phyloP scores from a whole-genome alignment of 1,140 invertebrate genomes.

The Drosophila serrata region DNA sequence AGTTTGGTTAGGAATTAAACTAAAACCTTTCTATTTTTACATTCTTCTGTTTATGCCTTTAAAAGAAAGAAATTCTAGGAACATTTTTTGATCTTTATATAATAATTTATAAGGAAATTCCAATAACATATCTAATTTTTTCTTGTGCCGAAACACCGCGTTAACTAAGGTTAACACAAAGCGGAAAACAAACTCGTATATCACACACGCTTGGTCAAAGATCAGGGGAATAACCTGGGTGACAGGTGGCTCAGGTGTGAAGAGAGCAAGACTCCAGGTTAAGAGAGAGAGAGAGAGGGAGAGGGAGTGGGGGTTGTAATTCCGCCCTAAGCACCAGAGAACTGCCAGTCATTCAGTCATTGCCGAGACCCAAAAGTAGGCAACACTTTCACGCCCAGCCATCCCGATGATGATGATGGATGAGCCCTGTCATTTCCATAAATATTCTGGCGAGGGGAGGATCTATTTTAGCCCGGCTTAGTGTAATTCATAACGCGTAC shows the following conservation, averaged over 20 bases:
- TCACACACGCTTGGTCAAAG: constrained; percentile 50
- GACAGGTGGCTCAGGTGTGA: constrained; percentile 58
- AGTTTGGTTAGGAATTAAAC: neutral
- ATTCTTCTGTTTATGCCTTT: no score
- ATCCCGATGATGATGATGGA: constrained; percentile 52
- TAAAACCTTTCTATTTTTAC: no score
- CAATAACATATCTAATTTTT: neutral
- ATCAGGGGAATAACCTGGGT: constrained; percentile 38
- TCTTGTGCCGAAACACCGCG: neutral
- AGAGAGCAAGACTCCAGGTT: neutral
- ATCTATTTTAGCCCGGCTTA: constrained; percentile 7
- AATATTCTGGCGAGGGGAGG: constrained; percentile 8
- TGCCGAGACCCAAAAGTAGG: constrained; percentile 31
- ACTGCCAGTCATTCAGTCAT: constrained; percentile 32
- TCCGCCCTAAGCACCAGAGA: constrained; percentile 3
- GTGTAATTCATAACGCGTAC: constrained; percentile 49
- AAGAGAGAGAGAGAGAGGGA: no score
- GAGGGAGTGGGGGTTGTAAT: neutral
- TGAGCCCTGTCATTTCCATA: constrained; percentile 24
- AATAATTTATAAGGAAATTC: neutral
- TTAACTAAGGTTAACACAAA: neutral
- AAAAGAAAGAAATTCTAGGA: no score
- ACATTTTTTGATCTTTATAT: no score
- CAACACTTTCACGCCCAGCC: constrained; percentile 39
- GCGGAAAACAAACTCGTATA: constrained; percentile 56